Percentiles rank a stretch among this genome's conserved stretches.
Conservation (phyloP, 2,888 invertebrate genomes). For the Agelastica alni region DNA sequence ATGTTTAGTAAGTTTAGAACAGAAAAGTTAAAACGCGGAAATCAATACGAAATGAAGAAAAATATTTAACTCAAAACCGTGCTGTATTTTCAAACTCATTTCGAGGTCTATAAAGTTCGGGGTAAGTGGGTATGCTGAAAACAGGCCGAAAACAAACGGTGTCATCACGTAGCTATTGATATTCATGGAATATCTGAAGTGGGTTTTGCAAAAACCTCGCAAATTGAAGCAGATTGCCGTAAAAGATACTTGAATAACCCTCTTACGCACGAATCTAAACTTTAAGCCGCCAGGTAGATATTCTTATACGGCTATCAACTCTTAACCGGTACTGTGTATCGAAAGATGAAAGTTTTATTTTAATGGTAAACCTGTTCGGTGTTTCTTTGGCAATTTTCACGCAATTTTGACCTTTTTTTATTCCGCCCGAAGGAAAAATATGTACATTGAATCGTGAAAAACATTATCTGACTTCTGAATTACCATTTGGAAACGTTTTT, state of each 20-base stretch:
- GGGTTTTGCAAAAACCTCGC: conserved; percentile 25
- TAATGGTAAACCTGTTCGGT: background rate
- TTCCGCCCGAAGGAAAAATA: too few species aligned
- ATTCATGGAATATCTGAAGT: conserved; percentile 23
- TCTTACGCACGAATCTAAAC: conserved; percentile 24
- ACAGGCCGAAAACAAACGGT: conserved; percentile 13
- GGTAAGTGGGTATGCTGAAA: conserved; percentile 5
- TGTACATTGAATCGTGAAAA: too few species aligned
- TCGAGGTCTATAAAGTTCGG: conserved; percentile 8
- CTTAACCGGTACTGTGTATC: conserved; percentile 3
- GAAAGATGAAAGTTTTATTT: conserved; percentile 1
- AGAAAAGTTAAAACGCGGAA: too few species aligned
- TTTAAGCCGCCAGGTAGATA: conserved; percentile 25
- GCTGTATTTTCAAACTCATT: conserved; percentile 4
- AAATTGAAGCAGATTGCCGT: conserved; percentile 30
- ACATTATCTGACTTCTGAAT: too few species aligned
- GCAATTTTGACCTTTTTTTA: conserved; percentile 1
- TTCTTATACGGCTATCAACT: conserved; percentile 27
- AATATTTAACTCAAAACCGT: too few species aligned
- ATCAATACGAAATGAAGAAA: too few species aligned
- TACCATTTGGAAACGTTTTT: too few species aligned
- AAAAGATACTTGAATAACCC: conserved; percentile 22
- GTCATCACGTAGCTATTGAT: conserved; percentile 19
- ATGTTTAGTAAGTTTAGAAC: too few species aligned
- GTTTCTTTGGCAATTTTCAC: conserved; percentile 2